Percentiles rank a stretch among this genome's conserved stretches.
These are phyloP conservation scores for Pygmarrhopalites habei DNA, from an alignment of 1,140 invertebrate species.

Conservation along the genomic window DNA sequence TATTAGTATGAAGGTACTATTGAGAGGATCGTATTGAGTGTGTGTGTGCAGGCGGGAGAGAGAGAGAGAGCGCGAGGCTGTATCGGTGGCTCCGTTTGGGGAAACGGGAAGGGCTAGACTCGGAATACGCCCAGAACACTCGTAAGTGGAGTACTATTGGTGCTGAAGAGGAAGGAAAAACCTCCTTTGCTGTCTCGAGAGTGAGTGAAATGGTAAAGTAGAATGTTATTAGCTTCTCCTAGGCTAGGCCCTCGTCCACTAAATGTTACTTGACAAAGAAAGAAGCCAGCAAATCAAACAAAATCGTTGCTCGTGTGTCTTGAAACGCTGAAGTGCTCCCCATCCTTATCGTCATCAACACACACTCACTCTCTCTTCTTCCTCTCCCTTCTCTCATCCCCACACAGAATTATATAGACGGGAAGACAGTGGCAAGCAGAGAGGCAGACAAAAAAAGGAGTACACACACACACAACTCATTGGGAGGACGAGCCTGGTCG, in stretches of 20 bases:
- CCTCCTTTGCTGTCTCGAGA: conserved; percentile 34
- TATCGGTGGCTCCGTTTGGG: no score
- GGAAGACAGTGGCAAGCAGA: no score
- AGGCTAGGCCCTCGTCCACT: conserved; percentile 37
- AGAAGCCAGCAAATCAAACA: conserved; percentile 40
- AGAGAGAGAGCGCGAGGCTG: no score
- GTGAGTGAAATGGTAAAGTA: conserved; percentile 14
- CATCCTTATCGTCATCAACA: conserved; percentile 15
- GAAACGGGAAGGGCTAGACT: no score
- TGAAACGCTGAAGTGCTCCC: conserved; percentile 14
- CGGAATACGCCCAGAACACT: no score
- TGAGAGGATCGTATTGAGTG: no score
- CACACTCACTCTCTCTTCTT: neutral
- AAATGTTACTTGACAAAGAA: conserved; percentile 35
- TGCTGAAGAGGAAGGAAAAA: conserved; percentile 25
- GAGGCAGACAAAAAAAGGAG: no score
- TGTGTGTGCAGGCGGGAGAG: no score
- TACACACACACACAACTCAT: no score
- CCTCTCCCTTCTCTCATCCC: conserved; percentile 2
- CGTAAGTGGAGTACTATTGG: conserved; percentile 36
- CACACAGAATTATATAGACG: neutral
- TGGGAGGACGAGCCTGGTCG: no score
- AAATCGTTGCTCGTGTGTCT: conserved; percentile 35
- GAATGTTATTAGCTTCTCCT: conserved; percentile 40
- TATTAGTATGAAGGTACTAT: no score